Conservation (phyloP, 2,113 vertebrate species). For the Telmatochromis sp. region DNA sequence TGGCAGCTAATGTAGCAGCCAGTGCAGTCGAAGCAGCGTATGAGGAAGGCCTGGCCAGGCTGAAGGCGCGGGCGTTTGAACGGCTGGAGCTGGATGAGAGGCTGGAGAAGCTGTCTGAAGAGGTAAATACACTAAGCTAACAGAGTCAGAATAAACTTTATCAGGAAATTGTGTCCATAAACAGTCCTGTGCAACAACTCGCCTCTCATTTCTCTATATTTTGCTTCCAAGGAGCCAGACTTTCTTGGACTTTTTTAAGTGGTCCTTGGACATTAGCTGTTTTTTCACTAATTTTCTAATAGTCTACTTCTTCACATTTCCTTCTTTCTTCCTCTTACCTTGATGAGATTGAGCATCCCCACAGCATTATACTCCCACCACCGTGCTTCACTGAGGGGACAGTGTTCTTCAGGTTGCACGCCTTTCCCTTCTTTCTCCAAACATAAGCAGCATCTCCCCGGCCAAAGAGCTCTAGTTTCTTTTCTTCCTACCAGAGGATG, state of each 20-base stretch:
- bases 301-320: background rate
- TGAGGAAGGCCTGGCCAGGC: slow-evolving; percentile 90
- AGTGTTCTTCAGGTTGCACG: background rate
- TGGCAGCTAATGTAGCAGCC: slow-evolving; percentile 78
- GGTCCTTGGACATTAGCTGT: background rate
- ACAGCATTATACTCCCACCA: background rate
- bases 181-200: background rate
- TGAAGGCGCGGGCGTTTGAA: slow-evolving; percentile 92
- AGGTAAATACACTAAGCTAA: slow-evolving; percentile 53
- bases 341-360: background rate
- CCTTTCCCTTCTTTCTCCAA: background rate
- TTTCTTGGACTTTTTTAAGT: background rate
- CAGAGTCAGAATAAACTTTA: background rate
- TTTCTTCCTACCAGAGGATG: background rate
- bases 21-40: slow-evolving; percentile 87
- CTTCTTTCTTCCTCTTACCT: background rate
- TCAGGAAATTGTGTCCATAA: background rate
- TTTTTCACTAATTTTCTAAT: background rate
- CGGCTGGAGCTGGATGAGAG: slow-evolving; percentile 91
- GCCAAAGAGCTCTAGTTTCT: background rate
- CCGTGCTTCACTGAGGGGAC: background rate
- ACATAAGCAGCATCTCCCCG: background rate
- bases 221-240: background rate
- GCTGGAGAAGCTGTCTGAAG: slow-evolving; percentile 92
- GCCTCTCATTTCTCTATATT: background rate